These are phyloP conservation scores for Pholis gunnellus DNA, from an alignment of 2,113 vertebrate species.

Conservation along the genomic window DNA sequence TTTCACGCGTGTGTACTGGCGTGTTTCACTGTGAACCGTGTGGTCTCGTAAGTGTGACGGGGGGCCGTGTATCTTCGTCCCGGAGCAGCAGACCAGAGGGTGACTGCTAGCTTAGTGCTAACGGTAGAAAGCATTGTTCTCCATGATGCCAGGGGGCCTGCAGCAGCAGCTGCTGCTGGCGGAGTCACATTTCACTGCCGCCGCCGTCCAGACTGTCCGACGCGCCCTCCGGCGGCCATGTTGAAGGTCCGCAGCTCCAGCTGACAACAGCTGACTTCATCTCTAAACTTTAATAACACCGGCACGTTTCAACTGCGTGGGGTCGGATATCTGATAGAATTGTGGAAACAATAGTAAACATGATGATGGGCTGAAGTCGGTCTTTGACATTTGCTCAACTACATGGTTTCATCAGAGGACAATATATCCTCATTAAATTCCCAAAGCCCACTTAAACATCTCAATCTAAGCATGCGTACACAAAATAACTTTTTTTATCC, in stretches of 20 bases:
- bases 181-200: constrained; percentile 71
- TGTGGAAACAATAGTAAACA: neutral
- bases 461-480: neutral
- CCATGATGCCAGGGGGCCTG: constrained; percentile 60
- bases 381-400: neutral
- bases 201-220: constrained; percentile 19
- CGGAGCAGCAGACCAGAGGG: too few species aligned
- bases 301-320: neutral
- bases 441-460: neutral
- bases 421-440: neutral
- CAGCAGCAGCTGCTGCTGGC: constrained; percentile 32
- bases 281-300: neutral
- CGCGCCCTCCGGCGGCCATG: constrained; percentile 65
- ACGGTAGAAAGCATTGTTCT: constrained; percentile 77
- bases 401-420: neutral
- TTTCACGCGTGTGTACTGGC: rapidly evolving
- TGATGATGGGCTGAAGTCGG: too few species aligned
- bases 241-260: constrained; percentile 18
- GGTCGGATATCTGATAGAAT: too few species aligned
- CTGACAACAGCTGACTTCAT: constrained; percentile 48
- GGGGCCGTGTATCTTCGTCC: too few species aligned
- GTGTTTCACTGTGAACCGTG: neutral
- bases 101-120: constrained; percentile 40
- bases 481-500: too few species aligned
- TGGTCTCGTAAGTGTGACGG: neutral